Conservation (phyloP, 2,113 vertebrate species). For the Ursus arctos region DNA sequence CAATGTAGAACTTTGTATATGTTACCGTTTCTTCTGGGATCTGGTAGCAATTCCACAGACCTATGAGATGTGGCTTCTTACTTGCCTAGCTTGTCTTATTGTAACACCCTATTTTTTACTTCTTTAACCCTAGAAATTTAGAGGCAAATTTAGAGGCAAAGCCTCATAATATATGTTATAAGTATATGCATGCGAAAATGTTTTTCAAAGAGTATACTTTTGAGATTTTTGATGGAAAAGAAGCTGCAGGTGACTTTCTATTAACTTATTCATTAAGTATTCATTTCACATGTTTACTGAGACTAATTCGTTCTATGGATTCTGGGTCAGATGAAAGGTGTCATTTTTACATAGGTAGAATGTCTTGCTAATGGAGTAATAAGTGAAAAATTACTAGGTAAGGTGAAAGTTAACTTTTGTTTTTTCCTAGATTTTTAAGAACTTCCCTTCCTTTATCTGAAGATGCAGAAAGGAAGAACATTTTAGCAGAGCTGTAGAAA, state of each 20-base stretch:
- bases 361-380: background rate
- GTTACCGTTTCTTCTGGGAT: background rate
- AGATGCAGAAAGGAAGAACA: background rate
- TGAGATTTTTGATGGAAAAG: background rate
- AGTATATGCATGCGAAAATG: background rate
- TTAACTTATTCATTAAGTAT: background rate
- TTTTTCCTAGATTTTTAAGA: background rate
- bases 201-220: background rate
- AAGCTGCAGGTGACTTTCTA: background rate
- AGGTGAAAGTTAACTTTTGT: conserved; percentile 9
- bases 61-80: background rate
- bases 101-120: background rate
- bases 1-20: background rate
- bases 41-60: background rate
- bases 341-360: background rate
- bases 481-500: conserved; percentile 18
- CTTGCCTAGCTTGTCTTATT: background rate
- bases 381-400: background rate
- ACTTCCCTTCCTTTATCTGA: background rate
- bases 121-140: background rate
- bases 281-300: conserved; percentile 21
- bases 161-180: background rate
- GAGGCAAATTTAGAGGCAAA: background rate
- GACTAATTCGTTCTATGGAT: background rate
- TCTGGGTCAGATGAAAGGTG: background rate